Evolutionary conservation across 1,140 invertebrate genomes (phyloP), one percentile per base, ranked within the genome.

Genomic region (Drosophila pruinosa): DNA sequence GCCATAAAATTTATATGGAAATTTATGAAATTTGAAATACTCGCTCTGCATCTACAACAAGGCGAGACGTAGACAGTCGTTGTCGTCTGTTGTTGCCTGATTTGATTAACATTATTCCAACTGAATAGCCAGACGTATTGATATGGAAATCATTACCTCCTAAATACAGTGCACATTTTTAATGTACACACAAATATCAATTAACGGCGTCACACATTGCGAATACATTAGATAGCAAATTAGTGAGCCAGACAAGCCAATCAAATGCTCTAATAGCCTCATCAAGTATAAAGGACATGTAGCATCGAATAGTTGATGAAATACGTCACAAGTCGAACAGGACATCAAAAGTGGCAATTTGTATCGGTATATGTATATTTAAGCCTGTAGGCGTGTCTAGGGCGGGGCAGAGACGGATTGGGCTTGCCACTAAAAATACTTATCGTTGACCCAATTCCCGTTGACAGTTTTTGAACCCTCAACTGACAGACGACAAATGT

Each of bases 391-490:
- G 17, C 17, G 50, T 53, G 31, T 36, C 15, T 19, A 12, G 5
- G 22, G 48, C 8, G 17, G 8, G n/a, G 15, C 26, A 31, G 2
- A 8, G 15, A 21, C 19, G 5, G 24, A 47, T 47, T 48, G 15
- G 15, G 14, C 12, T 28, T 36, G 22, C 52, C 12, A 45, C 81
- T 86, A 86, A 88, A 86, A 86, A 86, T 86, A 86, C 78, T 53
- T 31, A 56, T 64, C 82, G 64, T 75, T 86, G 82, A 88, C 82
- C 82, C 72, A 88, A 89, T 82, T 88, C 74, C 48, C 57, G 83
- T 47, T 88, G 82, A 83, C 80, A 83, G 79, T 74, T 69, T 69
- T 53, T 69, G 47, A 31, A 61, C 56, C 65, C 22, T 19, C 24
- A 70, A 54, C 31, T 62, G 65, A 72, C 64, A 68, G 64, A 43